Base-by-base conservation (phyloP, 2,888 invertebrate genomes). In the Orthosia cruda region DNA sequence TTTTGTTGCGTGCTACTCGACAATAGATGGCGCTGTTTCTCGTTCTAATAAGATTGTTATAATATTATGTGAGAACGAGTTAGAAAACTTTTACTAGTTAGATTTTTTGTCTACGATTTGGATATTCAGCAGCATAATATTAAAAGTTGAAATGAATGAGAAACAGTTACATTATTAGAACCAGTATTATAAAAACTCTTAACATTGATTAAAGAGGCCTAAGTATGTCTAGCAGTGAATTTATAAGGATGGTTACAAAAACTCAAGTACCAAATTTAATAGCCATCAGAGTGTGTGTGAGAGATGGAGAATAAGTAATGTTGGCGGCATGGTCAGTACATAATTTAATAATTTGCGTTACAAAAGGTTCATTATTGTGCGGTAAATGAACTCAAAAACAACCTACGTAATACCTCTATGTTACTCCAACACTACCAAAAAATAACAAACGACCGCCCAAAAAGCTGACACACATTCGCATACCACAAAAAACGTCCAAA, bases 21-120 rank as follows among this genome's bases (percentile, higher is more conserved):
- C 90, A 81, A 87, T 82, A 95, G 95, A 92, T 93, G 95, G 93
- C 94, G 92, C 74, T 92, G 23, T 61, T 32, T 13, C 47, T 23
- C 40, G 40, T 75, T 89, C 89, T 84, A 74, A 87, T 87, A 70
- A 75, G 88, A 88, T 32, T 45, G 7, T 7, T 12, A 57, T 16
- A 12, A 1, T 12, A 2, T 5, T 20, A 26, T 18, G n/a, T 55
- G 40, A 7, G 15, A 2, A 20, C 16, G 13, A 23, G 16, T 15
- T 61, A 13, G 26, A 26, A 45, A 61, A 20, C 18, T 26, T 45
- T 16, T 40, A 4, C 4, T 16, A 32, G 40, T 11, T 32, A 3
- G 13, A 20, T n/a, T 32, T 20, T 74, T 47, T 47, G 13, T 0
- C 11, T 54, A 4, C 3, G 5, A 45, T 16, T 45, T 16, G 20